Evolutionary conservation across 2,888 invertebrate species (phyloP), one percentile per base, ranked within the genome.

Genomic region (Napeogenes sylphis): DNA sequence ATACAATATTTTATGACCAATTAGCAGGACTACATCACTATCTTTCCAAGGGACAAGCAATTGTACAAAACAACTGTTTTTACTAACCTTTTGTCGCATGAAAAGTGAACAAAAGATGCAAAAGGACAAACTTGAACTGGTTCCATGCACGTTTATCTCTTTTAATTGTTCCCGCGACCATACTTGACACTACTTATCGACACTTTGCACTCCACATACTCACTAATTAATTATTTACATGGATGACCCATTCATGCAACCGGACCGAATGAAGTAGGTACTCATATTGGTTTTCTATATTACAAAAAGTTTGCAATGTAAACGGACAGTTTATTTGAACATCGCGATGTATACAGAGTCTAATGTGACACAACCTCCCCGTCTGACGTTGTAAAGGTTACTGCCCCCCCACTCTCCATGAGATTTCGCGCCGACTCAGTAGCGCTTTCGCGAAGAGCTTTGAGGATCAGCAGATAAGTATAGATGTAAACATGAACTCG

Each of bases 371-470:
- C 90, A 82, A 80, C 83, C 85, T 84, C 79, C 83, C 70, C 85
- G 78, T 80, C 62, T 69, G 72, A 73, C 73, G 77, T 77, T 75
- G 73, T 76, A 78, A 79, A 80, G 87, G 84, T 85, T 82, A 90
- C 90, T 90, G 87, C 76, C 83, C 87, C 85, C 83, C 87, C 82
- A 81, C 82, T 80, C 79, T 77, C 70, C 61, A 74, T 83, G 82
- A 83, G 84, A 87, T 86, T 87, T 88, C 80, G 90, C 90, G 89
- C 89, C 88, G 88, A 88, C 89, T 89, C 90, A 79, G 87, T 87
- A 80, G 73, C 70, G 76, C 81, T 84, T 84, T 85, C 78, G 84
- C 83, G 76, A 77, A 73, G 73, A 74, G 72, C 74, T 76, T 72
- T 73, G 71, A 70, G 70, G 67, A 70, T 71, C 70, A 70, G 71